Conservation (phyloP, 2,113 vertebrate genomes). For the Odocoileus hemionus region DNA sequence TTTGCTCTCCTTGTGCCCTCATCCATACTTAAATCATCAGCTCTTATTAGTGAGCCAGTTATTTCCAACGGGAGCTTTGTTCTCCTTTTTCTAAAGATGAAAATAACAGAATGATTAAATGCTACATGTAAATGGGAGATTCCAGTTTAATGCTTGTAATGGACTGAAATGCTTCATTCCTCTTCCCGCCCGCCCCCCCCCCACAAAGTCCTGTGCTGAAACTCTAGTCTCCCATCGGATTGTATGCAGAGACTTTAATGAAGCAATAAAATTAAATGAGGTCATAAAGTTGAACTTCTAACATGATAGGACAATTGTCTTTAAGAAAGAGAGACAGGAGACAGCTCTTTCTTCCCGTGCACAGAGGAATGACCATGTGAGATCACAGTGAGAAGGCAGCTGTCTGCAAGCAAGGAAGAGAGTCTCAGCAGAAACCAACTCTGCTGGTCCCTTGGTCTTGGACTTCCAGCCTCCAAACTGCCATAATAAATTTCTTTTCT, state of each 20-base stretch:
- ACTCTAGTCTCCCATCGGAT: background rate
- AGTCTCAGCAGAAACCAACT: background rate
- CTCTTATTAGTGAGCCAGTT: background rate
- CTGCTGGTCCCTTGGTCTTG: background rate
- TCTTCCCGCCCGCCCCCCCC: rapidly evolving
- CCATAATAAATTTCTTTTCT: background rate
- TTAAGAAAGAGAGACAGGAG: background rate
- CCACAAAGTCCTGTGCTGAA: background rate
- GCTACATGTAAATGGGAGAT: background rate
- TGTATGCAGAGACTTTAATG: background rate
- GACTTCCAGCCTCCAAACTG: background rate
- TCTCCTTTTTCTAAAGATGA: background rate
- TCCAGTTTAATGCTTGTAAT: background rate
- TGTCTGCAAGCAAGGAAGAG: background rate
- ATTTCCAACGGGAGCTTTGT: background rate
- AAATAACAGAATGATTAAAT: background rate
- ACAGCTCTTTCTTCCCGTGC: background rate
- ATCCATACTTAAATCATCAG: background rate
- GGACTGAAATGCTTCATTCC: background rate
- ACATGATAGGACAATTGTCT: background rate
- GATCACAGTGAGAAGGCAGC: background rate
- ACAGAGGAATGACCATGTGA: background rate
- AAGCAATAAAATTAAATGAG: background rate
- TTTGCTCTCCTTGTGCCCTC: background rate
- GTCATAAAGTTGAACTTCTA: background rate